Base-by-base conservation (phyloP, 1,140 invertebrate species). In the Drosophila sproati region DNA sequence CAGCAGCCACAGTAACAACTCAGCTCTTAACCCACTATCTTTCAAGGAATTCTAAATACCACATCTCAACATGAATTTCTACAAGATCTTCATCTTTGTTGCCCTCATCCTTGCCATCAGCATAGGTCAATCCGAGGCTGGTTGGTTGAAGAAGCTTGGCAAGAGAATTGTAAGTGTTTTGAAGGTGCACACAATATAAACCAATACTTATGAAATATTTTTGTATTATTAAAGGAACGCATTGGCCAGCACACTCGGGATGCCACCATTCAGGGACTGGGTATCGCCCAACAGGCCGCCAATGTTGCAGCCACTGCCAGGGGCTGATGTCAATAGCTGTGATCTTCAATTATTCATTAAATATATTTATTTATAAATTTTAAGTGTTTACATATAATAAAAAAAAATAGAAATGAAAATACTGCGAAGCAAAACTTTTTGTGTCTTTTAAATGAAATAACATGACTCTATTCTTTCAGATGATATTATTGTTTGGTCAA, bases 61-160 rank as follows among this genome's bases (percentile, higher is more conserved):
- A 20, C 20, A 20, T 20, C 20, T 55, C 43, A 74, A 43, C 8
- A 92, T 92, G 91, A 91, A 92, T 64, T 91, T 91, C 55, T 48
- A 85, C 63, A 91, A 86, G 55, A 55, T 89, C 50, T 89, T 92
- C 31, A 51, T 92, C 10, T 80, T 91, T 12, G 56, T 91, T 7
- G 86, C 83, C n/a, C 68, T 92, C 4, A 78, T 91, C 7, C 54
- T 92, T 59, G 77, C 86, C 12, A 73, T 91, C 10, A 80, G 74
- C 37, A 10, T 87, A 47, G 78, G 90, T n/a, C 75, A 91, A 57
- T 88, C 80, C 2, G 76, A 91, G 3, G 90, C 89, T 5, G 80
- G 80, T 12, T 91, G 82, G 86, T 57, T 91, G 0, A 88, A 91
- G 59, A 91, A 89, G n/a, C 71, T 91, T 62, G 82, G 83, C 62